These are phyloP conservation scores for Nomia melanderi DNA, from an alignment of 1,140 invertebrate species.

Conservation along the genomic window DNA sequence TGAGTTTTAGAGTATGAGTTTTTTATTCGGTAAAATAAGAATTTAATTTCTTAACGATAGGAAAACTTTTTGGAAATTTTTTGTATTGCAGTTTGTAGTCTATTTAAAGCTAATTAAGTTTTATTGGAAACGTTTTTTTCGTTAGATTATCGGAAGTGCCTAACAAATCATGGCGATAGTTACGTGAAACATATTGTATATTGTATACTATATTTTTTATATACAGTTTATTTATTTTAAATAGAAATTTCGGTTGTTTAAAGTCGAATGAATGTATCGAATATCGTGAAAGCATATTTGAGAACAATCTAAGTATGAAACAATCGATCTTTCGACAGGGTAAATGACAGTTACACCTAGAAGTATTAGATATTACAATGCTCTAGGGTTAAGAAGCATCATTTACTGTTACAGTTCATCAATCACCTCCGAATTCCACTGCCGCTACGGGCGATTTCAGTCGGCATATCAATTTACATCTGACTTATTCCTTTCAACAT, in stretches of 20 bases:
- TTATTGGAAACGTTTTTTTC: too few species aligned
- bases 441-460: conserved; percentile 82
- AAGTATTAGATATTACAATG: background rate
- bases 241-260: background rate
- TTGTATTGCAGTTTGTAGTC: too few species aligned
- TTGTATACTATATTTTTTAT: too few species aligned
- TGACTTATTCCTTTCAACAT: conserved; percentile 92
- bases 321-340: background rate
- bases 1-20: too few species aligned
- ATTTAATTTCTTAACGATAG: too few species aligned
- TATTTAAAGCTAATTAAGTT: too few species aligned
- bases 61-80: too few species aligned
- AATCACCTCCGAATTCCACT: conserved; percentile 71
- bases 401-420: conserved; percentile 67
- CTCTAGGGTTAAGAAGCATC: background rate
- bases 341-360: background rate
- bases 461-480: conserved; percentile 90
- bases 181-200: too few species aligned
- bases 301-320: conserved; percentile 5
- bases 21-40: too few species aligned
- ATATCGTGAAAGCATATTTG: background rate
- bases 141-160: too few species aligned
- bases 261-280: background rate
- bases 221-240: background rate
- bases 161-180: too few species aligned